Percentiles rank a stretch among this genome's conserved stretches.
Conservation (phyloP, 2,797 vertebrate genomes). For the Pangasius djambal region DNA sequence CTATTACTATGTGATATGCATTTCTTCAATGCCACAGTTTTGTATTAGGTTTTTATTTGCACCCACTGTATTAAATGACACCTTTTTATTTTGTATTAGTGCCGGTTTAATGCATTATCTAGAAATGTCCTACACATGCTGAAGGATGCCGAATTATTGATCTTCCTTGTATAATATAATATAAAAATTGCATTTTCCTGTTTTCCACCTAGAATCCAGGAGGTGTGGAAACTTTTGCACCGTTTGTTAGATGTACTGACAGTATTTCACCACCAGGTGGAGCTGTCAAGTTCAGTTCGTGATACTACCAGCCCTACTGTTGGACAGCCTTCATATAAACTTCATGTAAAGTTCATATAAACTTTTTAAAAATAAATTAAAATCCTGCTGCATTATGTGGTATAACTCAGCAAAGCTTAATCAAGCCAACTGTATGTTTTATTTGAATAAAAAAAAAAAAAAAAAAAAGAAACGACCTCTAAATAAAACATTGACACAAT, state of each 20-base stretch:
- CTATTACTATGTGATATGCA: neutral
- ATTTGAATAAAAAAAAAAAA: too few species aligned
- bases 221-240: neutral
- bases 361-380: too few species aligned
- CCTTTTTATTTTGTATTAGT: neutral
- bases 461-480: neutral
- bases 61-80: neutral
- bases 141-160: neutral
- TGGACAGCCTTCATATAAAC: neutral
- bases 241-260: neutral
- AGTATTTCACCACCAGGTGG: conserved; percentile 2
- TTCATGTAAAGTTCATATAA: too few species aligned
- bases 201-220: too few species aligned
- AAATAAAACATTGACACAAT: conserved; percentile 8
- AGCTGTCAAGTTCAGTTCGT: neutral
- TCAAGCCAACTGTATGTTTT: neutral
- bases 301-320: neutral
- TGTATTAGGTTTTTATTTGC: neutral
- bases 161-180: too few species aligned
- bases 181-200: neutral
- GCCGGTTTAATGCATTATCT: neutral
- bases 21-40: neutral
- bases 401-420: neutral
- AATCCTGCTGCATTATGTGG: neutral
- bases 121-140: neutral